Base-by-base conservation (phyloP, 2,888 invertebrate genomes). In the Zootermopsis nevadensis region DNA sequence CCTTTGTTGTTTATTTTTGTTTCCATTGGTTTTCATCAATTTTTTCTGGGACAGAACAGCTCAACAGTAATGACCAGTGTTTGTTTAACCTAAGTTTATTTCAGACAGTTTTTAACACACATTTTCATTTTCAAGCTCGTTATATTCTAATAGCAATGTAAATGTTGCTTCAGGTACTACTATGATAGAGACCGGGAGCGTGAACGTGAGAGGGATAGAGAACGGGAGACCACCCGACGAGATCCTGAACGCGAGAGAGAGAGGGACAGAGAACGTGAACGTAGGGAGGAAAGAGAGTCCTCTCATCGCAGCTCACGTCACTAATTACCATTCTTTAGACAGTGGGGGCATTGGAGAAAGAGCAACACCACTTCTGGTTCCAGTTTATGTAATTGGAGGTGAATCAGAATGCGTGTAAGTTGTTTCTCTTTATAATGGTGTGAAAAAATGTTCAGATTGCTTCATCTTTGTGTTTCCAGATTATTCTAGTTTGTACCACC, bases 181-280 rank as follows among this genome's bases (percentile, higher is more conserved):
- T 97, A 97, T 87, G 97, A 97, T 90, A 93, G 97, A 85, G 97
- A 97, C 91, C 93, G 95, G 85, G 94, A 94, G 87, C 90, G 93
- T 81, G 93, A 90, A 77, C 86, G 89, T 35, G 89, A 88, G 79
- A 83, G 88, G 69, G 85, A 85, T 30, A 82, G 85, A 35, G 85
- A 85, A 60, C 80, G 85, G 31, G 84, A 84, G 77, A 84, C 80
- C 42, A 83, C 76, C 48, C 80, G 85, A 10, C 81, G 85, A 6
- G 85, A 85, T 48, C 85, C 85, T 48, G 85, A 85, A 76, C 35
- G 85, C 42, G 85, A 84, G 69, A 77, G 85, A 31, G 84, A 84
- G 31, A 79, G 84, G 60, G 85, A 85, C n/a, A 69, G 84, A 35
- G 84, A 84, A 53, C 19, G 85, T 27, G 85, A 85, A 33, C 84